A percentile compares a stretch with the other conserved stretches of the same genome.
Conservation (phyloP, 2,888 invertebrate species). For the Augiades crinisus region DNA sequence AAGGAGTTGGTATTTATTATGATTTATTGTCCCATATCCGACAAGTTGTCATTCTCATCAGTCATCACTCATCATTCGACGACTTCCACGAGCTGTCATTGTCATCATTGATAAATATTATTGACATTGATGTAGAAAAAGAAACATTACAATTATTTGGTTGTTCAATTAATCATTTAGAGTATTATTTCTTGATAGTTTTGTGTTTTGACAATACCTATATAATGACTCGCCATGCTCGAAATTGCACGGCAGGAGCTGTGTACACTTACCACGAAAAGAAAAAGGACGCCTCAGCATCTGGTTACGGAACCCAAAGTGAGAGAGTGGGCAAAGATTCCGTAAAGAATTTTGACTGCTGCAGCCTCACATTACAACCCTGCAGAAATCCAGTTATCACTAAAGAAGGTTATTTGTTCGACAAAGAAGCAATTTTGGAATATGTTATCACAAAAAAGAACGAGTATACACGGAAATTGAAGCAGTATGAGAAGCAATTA, state of each 20-base stretch:
- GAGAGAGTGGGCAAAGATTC: constrained; percentile 97
- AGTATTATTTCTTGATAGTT: too few species aligned
- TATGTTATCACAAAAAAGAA: constrained; percentile 97
- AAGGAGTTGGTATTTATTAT: too few species aligned
- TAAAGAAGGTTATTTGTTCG: constrained; percentile 95
- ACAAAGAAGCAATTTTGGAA: constrained; percentile 97
- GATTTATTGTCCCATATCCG: too few species aligned
- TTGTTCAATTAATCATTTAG: background rate
- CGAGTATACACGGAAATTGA: constrained; percentile 93
- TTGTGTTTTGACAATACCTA: too few species aligned
- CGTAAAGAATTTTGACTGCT: constrained; percentile 96
- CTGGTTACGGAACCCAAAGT: constrained; percentile 94
- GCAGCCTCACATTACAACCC: constrained; percentile 97
- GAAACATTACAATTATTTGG: too few species aligned
- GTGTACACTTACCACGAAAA: constrained; percentile 99
- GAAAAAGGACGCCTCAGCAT: constrained; percentile 96
- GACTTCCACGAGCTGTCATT: too few species aligned
- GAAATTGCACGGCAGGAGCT: constrained; percentile 98
- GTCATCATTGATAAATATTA: too few species aligned
- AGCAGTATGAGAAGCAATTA: constrained; percentile 95
- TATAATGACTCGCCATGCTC: constrained; percentile 95
- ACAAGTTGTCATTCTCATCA: too few species aligned
- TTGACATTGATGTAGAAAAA: too few species aligned
- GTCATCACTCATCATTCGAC: too few species aligned
- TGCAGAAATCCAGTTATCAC: constrained; percentile 94